phyloP scores from a whole-genome alignment of 2,797 vertebrate species.

The Gymnothorax reevesii region DNA sequence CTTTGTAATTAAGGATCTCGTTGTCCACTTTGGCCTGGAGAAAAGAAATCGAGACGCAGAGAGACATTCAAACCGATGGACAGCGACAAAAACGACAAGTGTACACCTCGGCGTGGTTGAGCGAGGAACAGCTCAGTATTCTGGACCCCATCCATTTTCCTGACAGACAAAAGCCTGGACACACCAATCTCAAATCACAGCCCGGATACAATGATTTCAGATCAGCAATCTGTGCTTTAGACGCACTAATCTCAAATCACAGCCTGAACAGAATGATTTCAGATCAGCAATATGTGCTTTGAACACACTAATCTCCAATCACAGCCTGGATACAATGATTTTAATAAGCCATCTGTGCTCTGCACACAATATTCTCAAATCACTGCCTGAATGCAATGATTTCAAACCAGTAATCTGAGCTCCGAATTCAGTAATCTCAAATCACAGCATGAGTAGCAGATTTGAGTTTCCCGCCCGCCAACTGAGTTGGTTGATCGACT shows the following conservation, averaged over 20 bases:
- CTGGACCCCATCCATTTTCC: background rate
- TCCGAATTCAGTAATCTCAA: background rate
- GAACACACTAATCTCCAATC: too few relatives aligned
- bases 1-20: conserved; percentile 99
- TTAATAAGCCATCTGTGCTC: background rate
- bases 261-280: background rate
- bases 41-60: conserved; percentile 65
- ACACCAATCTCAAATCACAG: background rate
- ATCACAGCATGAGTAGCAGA: background rate
- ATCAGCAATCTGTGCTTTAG: too few relatives aligned
- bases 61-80: conserved; percentile 47
- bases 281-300: background rate
- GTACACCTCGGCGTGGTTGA: conserved; percentile 34
- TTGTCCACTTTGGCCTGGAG: conserved; percentile 97
- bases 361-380: background rate
- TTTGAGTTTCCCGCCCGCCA: background rate
- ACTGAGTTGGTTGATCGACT: background rate
- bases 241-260: too few relatives aligned
- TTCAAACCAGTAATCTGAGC: too few relatives aligned
- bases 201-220: too few relatives aligned
- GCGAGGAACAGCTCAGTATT: too few relatives aligned
- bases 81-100: conserved; percentile 55
- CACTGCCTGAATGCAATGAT: too few relatives aligned
- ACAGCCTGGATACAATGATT: background rate
- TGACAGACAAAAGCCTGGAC: too few relatives aligned